These are phyloP conservation scores for Drosophila rubida DNA, from an alignment of 2,888 invertebrate species.

Conservation along the genomic window DNA sequence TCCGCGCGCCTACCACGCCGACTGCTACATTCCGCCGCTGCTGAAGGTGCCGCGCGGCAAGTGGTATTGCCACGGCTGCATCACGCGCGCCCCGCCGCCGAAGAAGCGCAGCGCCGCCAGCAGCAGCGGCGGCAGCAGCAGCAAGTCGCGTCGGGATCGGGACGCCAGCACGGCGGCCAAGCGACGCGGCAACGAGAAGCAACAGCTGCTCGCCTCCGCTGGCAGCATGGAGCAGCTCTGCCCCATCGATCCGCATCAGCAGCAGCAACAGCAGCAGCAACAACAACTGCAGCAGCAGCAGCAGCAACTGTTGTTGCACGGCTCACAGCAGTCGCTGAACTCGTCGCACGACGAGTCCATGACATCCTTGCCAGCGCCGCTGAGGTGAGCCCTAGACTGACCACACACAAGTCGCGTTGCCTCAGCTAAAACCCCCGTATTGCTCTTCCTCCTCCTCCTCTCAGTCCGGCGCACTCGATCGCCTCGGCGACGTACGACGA, in stretches of 20 bases:
- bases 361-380: slow-evolving; percentile 82
- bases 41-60: slow-evolving; percentile 93
- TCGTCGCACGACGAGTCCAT: slow-evolving; percentile 85
- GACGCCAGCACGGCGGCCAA: slow-evolving; percentile 79
- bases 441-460: not conserved
- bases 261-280: slow-evolving; percentile 41
- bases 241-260: slow-evolving; percentile 46
- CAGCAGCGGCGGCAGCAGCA: slow-evolving; percentile 85
- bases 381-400: slow-evolving; percentile 75
- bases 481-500: slow-evolving; percentile 89
- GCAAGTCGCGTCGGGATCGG: slow-evolving; percentile 86
- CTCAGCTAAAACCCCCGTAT: not conserved
- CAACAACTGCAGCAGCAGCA: slow-evolving; percentile 51
- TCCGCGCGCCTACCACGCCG: slow-evolving; percentile 95
- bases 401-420: not conserved
- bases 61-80: slow-evolving; percentile 96
- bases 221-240: slow-evolving; percentile 56
- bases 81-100: slow-evolving; percentile 92
- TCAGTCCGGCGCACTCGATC: slow-evolving; percentile 89
- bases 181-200: slow-evolving; percentile 64
- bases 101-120: slow-evolving; percentile 86
- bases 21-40: slow-evolving; percentile 95
- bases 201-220: slow-evolving; percentile 42
- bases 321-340: slow-evolving; percentile 82
- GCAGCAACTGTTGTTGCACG: slow-evolving; percentile 78